These are phyloP conservation scores for Heliocidaris erythrogramma DNA, from an alignment of 35 echinoderm and acorn worm species.

Conservation along the genomic window DNA sequence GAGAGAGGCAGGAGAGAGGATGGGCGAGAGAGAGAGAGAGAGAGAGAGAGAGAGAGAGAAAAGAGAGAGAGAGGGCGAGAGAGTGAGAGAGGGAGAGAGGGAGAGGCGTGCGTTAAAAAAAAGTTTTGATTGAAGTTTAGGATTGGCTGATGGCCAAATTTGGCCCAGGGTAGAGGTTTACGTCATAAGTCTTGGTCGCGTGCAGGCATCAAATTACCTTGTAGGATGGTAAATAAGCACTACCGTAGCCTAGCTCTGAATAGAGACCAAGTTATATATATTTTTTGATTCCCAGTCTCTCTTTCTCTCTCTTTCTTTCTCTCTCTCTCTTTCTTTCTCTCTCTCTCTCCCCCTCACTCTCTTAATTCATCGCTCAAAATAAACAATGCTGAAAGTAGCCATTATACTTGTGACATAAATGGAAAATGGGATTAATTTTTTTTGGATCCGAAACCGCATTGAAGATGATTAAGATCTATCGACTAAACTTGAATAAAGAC, in stretches of 20 bases:
- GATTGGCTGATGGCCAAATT: constrained; percentile 24
- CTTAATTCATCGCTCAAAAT: neutral
- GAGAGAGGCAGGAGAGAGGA: neutral
- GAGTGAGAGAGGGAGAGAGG: neutral
- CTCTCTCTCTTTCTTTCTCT: no score
- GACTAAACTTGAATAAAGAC: no score
- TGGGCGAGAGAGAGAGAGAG: neutral
- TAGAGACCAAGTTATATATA: no score
- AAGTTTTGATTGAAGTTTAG: neutral
- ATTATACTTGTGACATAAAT: no score
- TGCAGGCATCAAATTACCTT: constrained; percentile 28
- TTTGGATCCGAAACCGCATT: no score
- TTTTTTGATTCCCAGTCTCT: no score
- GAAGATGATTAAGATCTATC: no score
- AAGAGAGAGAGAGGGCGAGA: no score
- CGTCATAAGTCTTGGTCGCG: constrained; percentile 19
- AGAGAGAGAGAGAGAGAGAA: neutral
- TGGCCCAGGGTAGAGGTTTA: constrained; percentile 8
- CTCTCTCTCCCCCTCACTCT: neutral
- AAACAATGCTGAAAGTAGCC: no score
- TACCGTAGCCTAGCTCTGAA: neutral
- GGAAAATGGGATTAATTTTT: no score
- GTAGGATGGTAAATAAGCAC: neutral
- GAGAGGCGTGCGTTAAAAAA: neutral
- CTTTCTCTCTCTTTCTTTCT: no score